Evolutionary conservation across 2,797 vertebrate species (phyloP).

Genomic region (Dermochelys coriacea): DNA sequence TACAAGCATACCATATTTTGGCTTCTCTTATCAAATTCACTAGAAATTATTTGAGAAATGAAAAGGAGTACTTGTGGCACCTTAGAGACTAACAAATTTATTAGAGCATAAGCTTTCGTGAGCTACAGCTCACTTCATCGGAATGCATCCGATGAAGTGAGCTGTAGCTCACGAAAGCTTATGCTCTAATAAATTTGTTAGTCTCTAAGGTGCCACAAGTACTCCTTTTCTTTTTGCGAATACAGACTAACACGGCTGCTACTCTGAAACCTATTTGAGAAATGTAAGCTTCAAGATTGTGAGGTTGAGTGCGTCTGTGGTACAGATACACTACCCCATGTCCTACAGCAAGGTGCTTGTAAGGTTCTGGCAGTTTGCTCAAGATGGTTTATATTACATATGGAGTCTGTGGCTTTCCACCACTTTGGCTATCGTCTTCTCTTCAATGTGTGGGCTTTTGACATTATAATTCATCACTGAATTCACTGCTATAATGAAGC

Average conservation of each 20-base stretch:
- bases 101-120: too few relatives aligned
- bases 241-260: too few relatives aligned
- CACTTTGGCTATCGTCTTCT: background rate
- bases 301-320: background rate
- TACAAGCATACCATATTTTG: background rate
- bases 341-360: background rate
- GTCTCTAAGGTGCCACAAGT: too few relatives aligned
- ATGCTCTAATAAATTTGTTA: too few relatives aligned
- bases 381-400: accelerated
- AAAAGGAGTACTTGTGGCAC: too few relatives aligned
- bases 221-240: too few relatives aligned
- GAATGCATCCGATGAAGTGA: too few relatives aligned
- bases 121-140: too few relatives aligned
- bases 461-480: background rate
- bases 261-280: too few relatives aligned
- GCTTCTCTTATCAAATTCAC: background rate
- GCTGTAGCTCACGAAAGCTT: too few relatives aligned
- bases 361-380: accelerated
- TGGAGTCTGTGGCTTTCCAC: background rate
- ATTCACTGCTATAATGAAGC: background rate
- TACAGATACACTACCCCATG: accelerated
- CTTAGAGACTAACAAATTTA: too few relatives aligned
- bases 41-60: background rate
- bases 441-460: background rate
- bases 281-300: background rate